Base-by-base conservation (phyloP, 35 echinoderm and acorn worm genomes). In the Diadema setosum region DNA sequence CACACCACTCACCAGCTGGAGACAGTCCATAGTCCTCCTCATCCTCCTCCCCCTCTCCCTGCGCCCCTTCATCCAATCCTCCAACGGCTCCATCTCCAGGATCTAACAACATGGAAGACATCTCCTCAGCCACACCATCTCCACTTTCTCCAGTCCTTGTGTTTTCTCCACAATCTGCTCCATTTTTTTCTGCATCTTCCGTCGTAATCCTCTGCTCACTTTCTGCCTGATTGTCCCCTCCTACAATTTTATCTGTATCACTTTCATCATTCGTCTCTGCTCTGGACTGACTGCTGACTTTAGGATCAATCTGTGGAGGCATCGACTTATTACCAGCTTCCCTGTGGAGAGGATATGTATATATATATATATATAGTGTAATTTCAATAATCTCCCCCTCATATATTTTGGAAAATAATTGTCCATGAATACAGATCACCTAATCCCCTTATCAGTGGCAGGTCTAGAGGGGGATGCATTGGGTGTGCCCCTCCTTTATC, bases 251-350 rank as follows among this genome's bases (percentile, higher is more conserved):
- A 20, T 74, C 8, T 0, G 17, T 37, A 30, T 37, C n/a, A n/a
- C n/a, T n/a, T n/a, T n/a, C n/a, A n/a, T n/a, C n/a, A n/a, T n/a
- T n/a, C n/a, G n/a, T n/a, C n/a, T n/a, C n/a, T n/a, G n/a, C 7
- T 84, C 44, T 36, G n/a, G 37, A 27, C 5, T 29, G 63, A 27
- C 37, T 34, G n/a, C n/a, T n/a, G n/a, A n/a, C n/a, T 82, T 75
- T 43, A 48, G 35, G 42, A 34, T 64, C 17, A 44, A 94, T 94
- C 18, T 64, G 35, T 80, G 92, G 92, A 49, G 86, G 92, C 37
- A 43, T 33, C 36, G 81, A 83, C 80, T 94, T 94, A 49, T 89
- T 87, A n/a, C 92, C 92, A 78, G 42, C 46, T 52, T 80, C 82
- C 92, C 92, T 94, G 25, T 11, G 48, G 20, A 73, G 36, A 52